These are phyloP conservation scores for Phaedon cochleariae DNA, from an alignment of 2,888 invertebrate species.

Conservation along the genomic window DNA sequence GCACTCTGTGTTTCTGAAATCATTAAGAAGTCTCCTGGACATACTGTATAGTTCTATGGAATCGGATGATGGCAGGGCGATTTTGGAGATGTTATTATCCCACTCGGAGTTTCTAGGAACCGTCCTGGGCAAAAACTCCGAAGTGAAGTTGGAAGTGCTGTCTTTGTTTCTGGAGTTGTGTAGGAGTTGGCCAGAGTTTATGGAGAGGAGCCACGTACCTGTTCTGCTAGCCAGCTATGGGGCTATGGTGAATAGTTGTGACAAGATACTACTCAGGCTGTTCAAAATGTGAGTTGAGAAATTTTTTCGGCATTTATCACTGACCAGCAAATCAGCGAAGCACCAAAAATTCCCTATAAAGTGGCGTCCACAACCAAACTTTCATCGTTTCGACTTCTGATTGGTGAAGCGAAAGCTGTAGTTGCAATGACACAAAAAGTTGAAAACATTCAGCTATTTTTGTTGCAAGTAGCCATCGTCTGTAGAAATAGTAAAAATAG, in stretches of 20 bases:
- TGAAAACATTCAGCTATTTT: too few relatives aligned
- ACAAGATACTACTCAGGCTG: conserved; percentile 75
- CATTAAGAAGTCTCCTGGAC: conserved; percentile 67
- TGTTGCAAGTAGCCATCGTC: too few relatives aligned
- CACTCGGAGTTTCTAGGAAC: conserved; percentile 82
- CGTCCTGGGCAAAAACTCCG: conserved; percentile 68
- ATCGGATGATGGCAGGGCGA: conserved; percentile 63
- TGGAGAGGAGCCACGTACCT: conserved; percentile 76
- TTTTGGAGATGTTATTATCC: conserved; percentile 78
- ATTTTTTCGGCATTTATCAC: too few relatives aligned
- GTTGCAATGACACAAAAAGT: too few relatives aligned
- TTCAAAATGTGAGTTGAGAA: conserved; percentile 70
- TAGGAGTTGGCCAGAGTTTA: conserved; percentile 69
- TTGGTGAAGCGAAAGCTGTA: too few relatives aligned
- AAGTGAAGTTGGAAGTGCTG: conserved; percentile 63
- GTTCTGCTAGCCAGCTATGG: conserved; percentile 81
- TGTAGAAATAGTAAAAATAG: too few relatives aligned
- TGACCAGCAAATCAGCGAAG: too few relatives aligned
- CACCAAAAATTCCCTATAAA: too few relatives aligned
- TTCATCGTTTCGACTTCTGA: too few relatives aligned
- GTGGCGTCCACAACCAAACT: too few relatives aligned
- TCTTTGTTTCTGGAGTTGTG: conserved; percentile 72
- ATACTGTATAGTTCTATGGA: conserved; percentile 64
- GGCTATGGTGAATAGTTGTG: conserved; percentile 74
- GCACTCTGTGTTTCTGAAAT: conserved; percentile 51